phyloP scores from a whole-genome alignment of 1,140 invertebrate species.

The Anoplolepis gracilipes region DNA sequence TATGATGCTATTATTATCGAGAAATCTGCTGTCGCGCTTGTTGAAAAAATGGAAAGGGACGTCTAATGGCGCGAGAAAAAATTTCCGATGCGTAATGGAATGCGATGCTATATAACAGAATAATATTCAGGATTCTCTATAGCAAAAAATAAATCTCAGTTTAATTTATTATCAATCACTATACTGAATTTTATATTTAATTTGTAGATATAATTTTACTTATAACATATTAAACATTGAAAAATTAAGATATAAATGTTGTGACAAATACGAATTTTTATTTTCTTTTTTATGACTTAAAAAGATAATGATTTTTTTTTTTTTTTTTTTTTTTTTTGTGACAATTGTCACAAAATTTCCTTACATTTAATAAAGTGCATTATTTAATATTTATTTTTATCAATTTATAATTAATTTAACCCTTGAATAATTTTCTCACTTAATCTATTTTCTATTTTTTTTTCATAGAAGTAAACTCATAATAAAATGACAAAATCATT shows the following conservation, averaged over 20 bases:
- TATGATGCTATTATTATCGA: conserved; percentile 43
- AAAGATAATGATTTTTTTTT: not conserved
- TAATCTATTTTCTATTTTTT: not conserved
- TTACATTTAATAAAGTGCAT: not conserved
- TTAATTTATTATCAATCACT: not conserved
- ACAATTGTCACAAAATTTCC: too few relatives aligned
- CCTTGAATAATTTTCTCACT: not conserved
- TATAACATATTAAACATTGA: not conserved
- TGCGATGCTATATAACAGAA: not conserved
- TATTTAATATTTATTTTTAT: not conserved
- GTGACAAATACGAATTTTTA: not conserved
- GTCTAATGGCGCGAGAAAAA: conserved; percentile 21
- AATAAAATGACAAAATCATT: conserved; percentile 24
- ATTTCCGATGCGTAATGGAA: not conserved
- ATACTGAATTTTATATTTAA: not conserved
- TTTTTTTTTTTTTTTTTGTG: too few relatives aligned
- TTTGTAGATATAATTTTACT: not conserved
- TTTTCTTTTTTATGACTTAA: not conserved
- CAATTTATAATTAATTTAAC: not conserved
- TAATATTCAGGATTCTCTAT: not conserved
- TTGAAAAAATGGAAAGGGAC: conserved; percentile 39
- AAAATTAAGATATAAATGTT: not conserved
- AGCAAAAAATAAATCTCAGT: not conserved
- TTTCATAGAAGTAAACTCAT: not conserved
- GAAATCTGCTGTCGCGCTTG: conserved; percentile 24